A percentile compares a stretch with the other conserved stretches of the same genome.
Evolutionary conservation across 1,140 invertebrate genomes (phyloP).

Genomic region (Nephila pilipes): DNA sequence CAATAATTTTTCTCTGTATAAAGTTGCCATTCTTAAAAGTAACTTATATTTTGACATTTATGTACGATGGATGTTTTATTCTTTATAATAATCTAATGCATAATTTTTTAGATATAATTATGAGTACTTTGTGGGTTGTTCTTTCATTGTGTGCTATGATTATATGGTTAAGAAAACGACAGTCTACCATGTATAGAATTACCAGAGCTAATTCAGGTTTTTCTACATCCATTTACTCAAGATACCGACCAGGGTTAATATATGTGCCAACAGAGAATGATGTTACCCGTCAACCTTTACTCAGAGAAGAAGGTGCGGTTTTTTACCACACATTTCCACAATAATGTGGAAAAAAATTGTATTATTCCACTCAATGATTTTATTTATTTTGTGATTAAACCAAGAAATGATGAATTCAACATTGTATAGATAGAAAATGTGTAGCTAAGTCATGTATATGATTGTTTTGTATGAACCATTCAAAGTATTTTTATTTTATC

Average conservation of each 20-base stretch:
- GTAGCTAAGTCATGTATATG: background rate
- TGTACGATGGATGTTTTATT: background rate
- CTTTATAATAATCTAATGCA: background rate
- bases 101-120: constrained; percentile 14
- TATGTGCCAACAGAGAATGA: background rate
- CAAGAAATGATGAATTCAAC: too few species aligned
- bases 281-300: constrained; percentile 5
- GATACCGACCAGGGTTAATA: background rate
- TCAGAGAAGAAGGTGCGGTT: background rate
- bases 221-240: background rate
- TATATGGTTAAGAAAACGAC: background rate
- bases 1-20: too few species aligned
- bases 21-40: too few species aligned
- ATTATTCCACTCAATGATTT: background rate
- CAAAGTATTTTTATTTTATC: background rate
- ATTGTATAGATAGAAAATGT: background rate
- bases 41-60: background rate
- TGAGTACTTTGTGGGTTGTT: constrained; percentile 1
- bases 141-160: background rate
- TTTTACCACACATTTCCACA: constrained; percentile 34
- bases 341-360: background rate
- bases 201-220: background rate
- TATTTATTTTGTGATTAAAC: background rate
- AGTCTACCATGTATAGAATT: background rate
- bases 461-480: background rate